Percentiles rank a stretch among this genome's conserved stretches.
phyloP scores from a whole-genome alignment of 2,797 vertebrate species.

The Leptatherina wallacei region DNA sequence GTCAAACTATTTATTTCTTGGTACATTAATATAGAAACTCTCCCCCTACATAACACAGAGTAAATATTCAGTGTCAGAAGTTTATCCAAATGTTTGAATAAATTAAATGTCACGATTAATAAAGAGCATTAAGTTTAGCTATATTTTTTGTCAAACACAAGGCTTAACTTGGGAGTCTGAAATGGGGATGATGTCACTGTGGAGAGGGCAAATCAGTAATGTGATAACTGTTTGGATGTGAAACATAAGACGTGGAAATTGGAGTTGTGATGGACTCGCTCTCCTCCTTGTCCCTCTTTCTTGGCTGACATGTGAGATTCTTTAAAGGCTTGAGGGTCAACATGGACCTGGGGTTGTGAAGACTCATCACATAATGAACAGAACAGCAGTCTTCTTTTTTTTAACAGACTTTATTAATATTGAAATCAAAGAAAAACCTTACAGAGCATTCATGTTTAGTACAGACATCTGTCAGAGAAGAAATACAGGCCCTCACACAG shows the following conservation, averaged over 20 bases:
- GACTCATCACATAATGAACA: conserved; percentile 64
- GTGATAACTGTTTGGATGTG: conserved; percentile 71
- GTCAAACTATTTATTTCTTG: too few species aligned
- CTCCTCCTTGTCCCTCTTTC: conserved; percentile 67
- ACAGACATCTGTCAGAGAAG: conserved; percentile 51
- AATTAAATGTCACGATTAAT: neutral
- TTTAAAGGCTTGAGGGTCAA: conserved; percentile 71
- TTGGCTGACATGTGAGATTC: conserved; percentile 75
- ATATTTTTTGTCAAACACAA: conserved; percentile 35
- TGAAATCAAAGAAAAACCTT: conserved; percentile 33
- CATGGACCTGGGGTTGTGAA: conserved; percentile 47
- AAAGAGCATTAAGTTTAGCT: conserved; percentile 16
- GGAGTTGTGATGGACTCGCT: conserved; percentile 72
- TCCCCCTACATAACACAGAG: neutral
- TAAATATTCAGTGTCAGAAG: neutral
- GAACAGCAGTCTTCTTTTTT: conserved; percentile 40
- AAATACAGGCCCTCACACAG: conserved; percentile 53
- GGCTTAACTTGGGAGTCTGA: conserved; percentile 50
- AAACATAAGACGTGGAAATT: conserved; percentile 71
- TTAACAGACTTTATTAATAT: conserved; percentile 73
- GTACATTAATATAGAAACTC: neutral
- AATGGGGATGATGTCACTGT: conserved; percentile 71
- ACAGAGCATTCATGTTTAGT: conserved; percentile 41
- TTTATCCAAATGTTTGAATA: neutral
- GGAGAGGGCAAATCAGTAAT: conserved; percentile 69